Evolutionary conservation across 2,113 vertebrate species (phyloP).

Genomic region (human (Homo sapiens)): DNA sequence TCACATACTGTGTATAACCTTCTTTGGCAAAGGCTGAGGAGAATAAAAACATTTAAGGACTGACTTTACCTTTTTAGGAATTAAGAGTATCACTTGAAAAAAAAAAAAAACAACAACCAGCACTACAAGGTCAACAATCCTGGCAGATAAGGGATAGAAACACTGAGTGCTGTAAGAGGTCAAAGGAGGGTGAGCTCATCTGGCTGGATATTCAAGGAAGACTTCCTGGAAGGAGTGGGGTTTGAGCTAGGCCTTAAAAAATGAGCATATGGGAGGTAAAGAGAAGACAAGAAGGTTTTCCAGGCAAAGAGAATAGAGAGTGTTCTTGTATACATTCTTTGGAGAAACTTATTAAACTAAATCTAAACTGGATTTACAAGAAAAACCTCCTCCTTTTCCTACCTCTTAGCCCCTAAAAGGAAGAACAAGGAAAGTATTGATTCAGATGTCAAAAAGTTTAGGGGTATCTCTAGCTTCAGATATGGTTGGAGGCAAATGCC

Average conservation of each 20-base stretch:
- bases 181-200: slow-evolving; percentile 1
- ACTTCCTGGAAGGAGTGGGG: slow-evolving; percentile 54
- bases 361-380: not conserved
- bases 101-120: not conserved
- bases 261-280: not conserved
- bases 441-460: not conserved
- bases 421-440: not conserved
- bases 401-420: accelerated
- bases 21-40: not conserved
- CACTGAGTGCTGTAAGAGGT: not conserved
- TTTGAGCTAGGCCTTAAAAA: not conserved
- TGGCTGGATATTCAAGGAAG: not conserved
- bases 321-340: not conserved
- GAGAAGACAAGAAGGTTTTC: not conserved
- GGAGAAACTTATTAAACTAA: not conserved
- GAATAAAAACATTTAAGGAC: not conserved
- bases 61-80: not conserved
- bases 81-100: not conserved
- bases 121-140: not conserved
- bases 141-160: slow-evolving; percentile 13
- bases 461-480: not conserved
- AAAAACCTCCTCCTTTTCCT: not conserved
- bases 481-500: not conserved
- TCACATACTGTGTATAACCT: not conserved
- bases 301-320: not conserved